Conservation (phyloP, 2,797 vertebrate genomes). For the Arremon aurantiirostris region DNA sequence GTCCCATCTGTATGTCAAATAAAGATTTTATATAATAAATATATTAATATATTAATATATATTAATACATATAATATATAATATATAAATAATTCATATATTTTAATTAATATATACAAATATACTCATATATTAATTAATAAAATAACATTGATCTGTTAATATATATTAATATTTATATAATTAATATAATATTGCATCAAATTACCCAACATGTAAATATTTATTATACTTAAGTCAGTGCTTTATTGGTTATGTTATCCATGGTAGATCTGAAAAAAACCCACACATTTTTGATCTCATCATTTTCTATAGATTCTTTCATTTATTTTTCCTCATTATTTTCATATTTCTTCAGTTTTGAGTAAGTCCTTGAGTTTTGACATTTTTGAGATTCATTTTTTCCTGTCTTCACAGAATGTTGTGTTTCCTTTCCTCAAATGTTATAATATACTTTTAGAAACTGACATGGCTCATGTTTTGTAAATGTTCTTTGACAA, state of each 20-base stretch:
- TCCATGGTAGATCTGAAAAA: not conserved
- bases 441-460: not conserved
- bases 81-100: no score
- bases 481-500: not conserved
- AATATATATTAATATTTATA: no score
- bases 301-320: not conserved
- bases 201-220: not conserved
- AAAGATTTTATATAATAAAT: not conserved
- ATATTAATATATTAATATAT: no score
- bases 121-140: no score
- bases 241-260: not conserved
- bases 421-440: not conserved
- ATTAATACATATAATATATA: no score
- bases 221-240: not conserved
- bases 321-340: not conserved
- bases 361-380: not conserved
- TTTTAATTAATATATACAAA: no score
- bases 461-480: not conserved
- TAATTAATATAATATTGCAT: no score
- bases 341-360: not conserved
- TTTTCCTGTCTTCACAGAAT: not conserved
- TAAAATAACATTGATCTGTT: no score
- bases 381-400: not conserved
- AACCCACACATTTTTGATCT: rapidly evolving
- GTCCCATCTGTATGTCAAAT: not conserved